These are phyloP conservation scores for Oreochromis aureus DNA, from an alignment of 2,113 vertebrate species.

Conservation along the genomic window DNA sequence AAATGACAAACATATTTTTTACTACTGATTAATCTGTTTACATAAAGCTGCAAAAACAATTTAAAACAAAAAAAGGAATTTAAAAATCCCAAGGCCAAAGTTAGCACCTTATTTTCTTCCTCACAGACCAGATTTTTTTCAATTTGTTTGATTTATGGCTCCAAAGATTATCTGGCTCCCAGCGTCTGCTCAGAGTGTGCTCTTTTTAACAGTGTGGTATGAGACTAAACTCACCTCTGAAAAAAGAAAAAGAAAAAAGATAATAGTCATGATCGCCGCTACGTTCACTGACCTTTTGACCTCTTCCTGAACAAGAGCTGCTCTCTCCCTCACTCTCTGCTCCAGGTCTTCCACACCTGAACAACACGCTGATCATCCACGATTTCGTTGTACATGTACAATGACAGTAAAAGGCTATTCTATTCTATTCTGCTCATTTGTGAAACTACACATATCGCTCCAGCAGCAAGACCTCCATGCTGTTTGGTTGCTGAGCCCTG, in stretches of 20 bases:
- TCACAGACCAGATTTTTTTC: neutral
- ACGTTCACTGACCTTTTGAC: neutral
- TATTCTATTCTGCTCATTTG: neutral
- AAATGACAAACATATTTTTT: neutral
- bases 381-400: neutral
- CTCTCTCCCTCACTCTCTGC: neutral
- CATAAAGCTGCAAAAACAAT: neutral
- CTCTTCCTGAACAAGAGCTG: neutral
- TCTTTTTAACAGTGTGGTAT: neutral
- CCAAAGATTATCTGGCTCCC: neutral
- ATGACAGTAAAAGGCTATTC: neutral
- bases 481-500: neutral
- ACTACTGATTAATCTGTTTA: neutral
- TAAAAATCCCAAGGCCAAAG: neutral
- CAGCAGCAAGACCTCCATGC: neutral
- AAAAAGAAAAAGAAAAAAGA: neutral
- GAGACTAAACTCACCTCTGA: neutral
- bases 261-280: neutral
- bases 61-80: neutral
- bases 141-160: neutral
- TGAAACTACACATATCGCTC: neutral
- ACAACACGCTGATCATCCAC: neutral
- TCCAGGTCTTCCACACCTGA: neutral
- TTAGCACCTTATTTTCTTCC: neutral
- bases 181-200: neutral